phyloP scores from a whole-genome alignment of 2,888 invertebrate genomes.

The Ophion costatus region DNA sequence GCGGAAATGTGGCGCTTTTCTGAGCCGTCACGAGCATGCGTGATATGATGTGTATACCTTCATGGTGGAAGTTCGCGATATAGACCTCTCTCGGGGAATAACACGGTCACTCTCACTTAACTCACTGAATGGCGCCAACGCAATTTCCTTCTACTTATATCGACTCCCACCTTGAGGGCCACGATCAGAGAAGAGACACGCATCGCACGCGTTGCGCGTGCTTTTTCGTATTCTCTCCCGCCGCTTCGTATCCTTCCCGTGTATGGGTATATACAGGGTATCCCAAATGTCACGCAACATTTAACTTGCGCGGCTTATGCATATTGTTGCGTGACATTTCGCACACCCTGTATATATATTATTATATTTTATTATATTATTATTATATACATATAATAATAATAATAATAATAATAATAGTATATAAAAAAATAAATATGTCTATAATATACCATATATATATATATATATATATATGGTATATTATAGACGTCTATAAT shows the following conservation, averaged over 20 bases:
- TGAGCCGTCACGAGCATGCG: constrained; percentile 16
- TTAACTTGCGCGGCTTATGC: no score
- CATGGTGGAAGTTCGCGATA: constrained; percentile 79
- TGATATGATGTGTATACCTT: constrained; percentile 74
- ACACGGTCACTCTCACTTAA: constrained; percentile 83
- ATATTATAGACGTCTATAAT: no score
- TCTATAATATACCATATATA: no score
- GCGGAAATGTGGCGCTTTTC: constrained; percentile 1
- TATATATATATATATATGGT: no score
- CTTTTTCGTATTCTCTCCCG: constrained; percentile 13
- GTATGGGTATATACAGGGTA: background rate
- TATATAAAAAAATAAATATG: no score
- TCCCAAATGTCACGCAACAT: no score
- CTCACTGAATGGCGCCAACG: constrained; percentile 80
- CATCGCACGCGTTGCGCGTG: background rate
- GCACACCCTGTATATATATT: no score
- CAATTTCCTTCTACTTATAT: constrained; percentile 81
- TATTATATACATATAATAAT: no score
- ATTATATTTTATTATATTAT: no score
- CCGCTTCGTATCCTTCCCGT: background rate
- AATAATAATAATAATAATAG: no score
- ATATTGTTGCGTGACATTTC: no score
- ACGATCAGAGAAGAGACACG: constrained; percentile 21
- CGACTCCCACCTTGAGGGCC: constrained; percentile 77
- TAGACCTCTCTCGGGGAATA: constrained; percentile 75